Evolutionary conservation across 2,113 vertebrate genomes (phyloP), one percentile per base, ranked within the genome.

Genomic region (Spea multiplicata): DNA sequence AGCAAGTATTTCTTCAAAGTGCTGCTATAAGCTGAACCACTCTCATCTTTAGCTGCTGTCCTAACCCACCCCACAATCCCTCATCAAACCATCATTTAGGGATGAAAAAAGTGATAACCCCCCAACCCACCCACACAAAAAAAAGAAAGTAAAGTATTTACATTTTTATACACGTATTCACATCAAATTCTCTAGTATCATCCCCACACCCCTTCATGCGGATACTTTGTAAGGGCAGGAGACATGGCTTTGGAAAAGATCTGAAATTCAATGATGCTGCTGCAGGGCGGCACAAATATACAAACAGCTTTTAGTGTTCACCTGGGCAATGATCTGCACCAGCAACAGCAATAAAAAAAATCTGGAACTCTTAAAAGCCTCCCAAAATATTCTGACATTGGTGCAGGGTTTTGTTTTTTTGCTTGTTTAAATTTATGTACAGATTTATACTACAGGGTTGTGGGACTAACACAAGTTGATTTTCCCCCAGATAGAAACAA

Each of bases 121-220:
- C 7, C 69, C 69, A n/a, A 9, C 69, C 69, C 50, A 44, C 69
- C 89, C 89, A 44, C 69, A 88, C 89, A 87, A 89, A 85, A 92
- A 88, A 85, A 84, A 87, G 86, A 85, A 84, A 87, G 86, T 83
- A 87, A 85, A 84, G 0, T 94, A 94, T 94, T 94, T 94, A 94
- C 93, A 94, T 89, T 89, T 93, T 91, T 94, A 88, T 91, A 94
- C 92, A 93, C 93, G 84, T 94, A 93, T 93, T 93, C 92, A 93
- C 92, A 94, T 90, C 89, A 87, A 87, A 85, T 91, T 89, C 89
- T 92, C 88, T 89, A 89, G 83, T 66, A 74, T 74, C 57, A 59
- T 53, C 67, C 67, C 75, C 75, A 48, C 69, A 48, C 77, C 78
- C 71, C 78, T 74, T 9, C 77, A 80, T 67, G 77, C 71, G 92